Evolutionary conservation across 1,140 invertebrate genomes (phyloP).

Genomic region (Schlechtendalia chinensis): DNA sequence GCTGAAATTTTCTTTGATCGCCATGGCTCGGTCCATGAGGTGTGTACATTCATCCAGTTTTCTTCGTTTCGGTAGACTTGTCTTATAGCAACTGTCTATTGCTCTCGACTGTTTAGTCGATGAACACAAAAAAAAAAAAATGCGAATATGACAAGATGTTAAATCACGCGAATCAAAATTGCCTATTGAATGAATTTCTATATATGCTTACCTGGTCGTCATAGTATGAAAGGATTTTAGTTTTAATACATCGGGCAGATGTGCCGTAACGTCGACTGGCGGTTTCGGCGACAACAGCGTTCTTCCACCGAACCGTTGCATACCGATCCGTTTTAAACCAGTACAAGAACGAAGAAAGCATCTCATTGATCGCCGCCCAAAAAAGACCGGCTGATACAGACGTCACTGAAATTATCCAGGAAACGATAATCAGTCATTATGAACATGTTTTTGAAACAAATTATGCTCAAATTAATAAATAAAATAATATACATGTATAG

Average conservation of each 20-base stretch:
- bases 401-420: conserved; percentile 57
- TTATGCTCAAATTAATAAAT: not conserved
- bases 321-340: conserved; percentile 63
- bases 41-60: conserved; percentile 18
- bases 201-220: not conserved
- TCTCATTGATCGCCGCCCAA: conserved; percentile 67
- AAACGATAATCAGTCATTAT: not conserved
- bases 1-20: not conserved
- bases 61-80: conserved; percentile 7
- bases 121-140: not conserved
- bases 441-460: not conserved
- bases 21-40: not conserved
- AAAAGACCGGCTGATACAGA: conserved; percentile 68
- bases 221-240: conserved; percentile 8
- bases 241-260: not conserved
- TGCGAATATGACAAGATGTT: not conserved
- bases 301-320: conserved; percentile 66
- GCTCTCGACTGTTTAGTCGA: not conserved
- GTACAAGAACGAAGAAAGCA: conserved; percentile 66
- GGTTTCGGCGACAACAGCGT: conserved; percentile 58
- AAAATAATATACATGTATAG: not conserved
- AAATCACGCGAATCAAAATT: not conserved
- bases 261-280: not conserved
- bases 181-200: too few relatives aligned
- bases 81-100: not conserved